Evolutionary conservation across 2,888 invertebrate species (phyloP).

Genomic region (Cephonodes hylas): DNA sequence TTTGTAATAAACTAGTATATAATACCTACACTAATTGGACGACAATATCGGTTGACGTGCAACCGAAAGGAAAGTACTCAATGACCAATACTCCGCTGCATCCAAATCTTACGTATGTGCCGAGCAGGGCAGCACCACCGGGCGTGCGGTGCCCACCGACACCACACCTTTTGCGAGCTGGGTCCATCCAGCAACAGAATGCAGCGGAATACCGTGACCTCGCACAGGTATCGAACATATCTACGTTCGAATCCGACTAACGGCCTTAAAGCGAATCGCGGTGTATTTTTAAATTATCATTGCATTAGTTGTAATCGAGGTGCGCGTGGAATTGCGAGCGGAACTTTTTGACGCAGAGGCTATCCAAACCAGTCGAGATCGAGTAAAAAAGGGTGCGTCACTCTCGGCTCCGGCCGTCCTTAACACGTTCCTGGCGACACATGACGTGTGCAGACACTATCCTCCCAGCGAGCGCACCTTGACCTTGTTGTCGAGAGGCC

Average conservation of each 20-base stretch:
- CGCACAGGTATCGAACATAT: conserved; percentile 11
- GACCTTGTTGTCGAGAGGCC: conserved; percentile 86
- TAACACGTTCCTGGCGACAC: background rate
- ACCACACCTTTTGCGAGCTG: background rate
- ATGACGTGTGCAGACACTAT: background rate
- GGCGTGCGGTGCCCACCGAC: too few species aligned
- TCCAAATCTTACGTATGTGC: background rate
- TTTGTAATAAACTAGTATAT: too few species aligned
- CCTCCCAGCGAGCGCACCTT: conserved; percentile 76
- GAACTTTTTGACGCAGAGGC: background rate
- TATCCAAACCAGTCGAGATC: background rate
- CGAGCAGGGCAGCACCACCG: too few species aligned
- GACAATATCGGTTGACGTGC: too few species aligned
- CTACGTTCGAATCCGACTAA: conserved; percentile 11
- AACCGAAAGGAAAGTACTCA: too few species aligned
- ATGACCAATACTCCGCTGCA: too few species aligned
- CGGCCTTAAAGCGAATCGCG: conserved; percentile 14
- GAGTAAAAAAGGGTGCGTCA: background rate
- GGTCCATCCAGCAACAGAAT: background rate
- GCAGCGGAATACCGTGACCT: background rate
- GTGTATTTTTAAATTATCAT: conserved; percentile 18
- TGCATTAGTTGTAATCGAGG: conserved; percentile 13
- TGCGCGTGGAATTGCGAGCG: conserved; percentile 3
- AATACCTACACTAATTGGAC: too few species aligned
- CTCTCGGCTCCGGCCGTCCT: too few species aligned